phyloP scores from a whole-genome alignment of 2,797 vertebrate genomes.

The Meda fulgida region DNA sequence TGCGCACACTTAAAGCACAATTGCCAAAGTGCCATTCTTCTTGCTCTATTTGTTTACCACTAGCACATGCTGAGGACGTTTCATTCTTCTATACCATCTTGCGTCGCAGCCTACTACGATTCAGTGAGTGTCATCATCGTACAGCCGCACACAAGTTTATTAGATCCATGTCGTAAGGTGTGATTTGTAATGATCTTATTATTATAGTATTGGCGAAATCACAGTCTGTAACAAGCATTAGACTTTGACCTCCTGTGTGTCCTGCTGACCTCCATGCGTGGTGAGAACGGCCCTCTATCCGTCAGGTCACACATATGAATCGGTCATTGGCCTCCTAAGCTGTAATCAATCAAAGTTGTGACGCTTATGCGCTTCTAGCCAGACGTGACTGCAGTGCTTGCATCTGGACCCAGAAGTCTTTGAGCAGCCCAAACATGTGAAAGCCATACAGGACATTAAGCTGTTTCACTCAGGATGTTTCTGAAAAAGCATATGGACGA shows the following conservation, averaged over 20 bases:
- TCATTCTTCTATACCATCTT: no score
- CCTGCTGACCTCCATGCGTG: background rate
- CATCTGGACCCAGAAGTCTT: slow-evolving; percentile 29
- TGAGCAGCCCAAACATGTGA: slow-evolving; percentile 43
- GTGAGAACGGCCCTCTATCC: slow-evolving; percentile 1
- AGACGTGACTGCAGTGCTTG: slow-evolving; percentile 5
- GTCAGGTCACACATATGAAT: background rate
- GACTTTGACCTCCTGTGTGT: background rate
- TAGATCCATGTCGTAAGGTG: no score
- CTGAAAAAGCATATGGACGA: slow-evolving; percentile 57
- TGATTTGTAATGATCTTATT: no score
- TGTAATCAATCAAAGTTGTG: slow-evolving; percentile 5
- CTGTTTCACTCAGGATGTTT: slow-evolving; percentile 56
- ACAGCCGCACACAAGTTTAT: no score
- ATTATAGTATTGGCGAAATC: no score
- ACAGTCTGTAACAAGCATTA: background rate
- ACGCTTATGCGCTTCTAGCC: background rate
- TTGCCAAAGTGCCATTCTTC: no score
- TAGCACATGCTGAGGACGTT: no score
- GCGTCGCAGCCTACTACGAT: no score
- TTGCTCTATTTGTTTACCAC: no score
- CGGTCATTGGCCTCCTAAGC: background rate
- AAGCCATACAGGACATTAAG: slow-evolving; percentile 44
- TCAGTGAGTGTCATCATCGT: no score
- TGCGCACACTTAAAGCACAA: no score